Percentiles rank a stretch among this genome's conserved stretches.
Conservation (phyloP, 1,140 invertebrate genomes). For the Gryon sp. region DNA sequence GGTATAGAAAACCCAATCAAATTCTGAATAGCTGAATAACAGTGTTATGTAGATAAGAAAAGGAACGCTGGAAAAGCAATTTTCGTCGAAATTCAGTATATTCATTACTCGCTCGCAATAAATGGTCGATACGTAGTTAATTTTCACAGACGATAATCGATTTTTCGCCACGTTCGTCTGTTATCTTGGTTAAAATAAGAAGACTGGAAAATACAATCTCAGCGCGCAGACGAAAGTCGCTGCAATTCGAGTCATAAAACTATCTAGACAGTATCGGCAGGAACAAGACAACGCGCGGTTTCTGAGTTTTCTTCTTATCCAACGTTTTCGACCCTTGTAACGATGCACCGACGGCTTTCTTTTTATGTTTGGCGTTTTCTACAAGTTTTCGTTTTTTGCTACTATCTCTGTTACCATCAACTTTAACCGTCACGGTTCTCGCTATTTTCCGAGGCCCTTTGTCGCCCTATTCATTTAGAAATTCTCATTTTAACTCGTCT, state of each 20-base stretch:
- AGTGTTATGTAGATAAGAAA: no score
- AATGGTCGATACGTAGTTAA: conserved; percentile 47
- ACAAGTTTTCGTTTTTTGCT: conserved; percentile 11
- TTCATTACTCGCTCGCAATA: conserved; percentile 21
- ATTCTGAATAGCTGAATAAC: no score
- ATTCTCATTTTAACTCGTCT: no score
- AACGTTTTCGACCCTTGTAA: conserved; percentile 24
- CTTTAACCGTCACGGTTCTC: conserved; percentile 12
- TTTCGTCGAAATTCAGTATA: no score
- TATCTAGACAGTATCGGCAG: conserved; percentile 42
- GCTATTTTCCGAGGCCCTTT: conserved; percentile 34
- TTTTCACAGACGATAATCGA: conserved; percentile 56
- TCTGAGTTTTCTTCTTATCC: conserved; percentile 12
- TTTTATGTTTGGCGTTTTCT: conserved; percentile 46
- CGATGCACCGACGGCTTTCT: conserved; percentile 49
- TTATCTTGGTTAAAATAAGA: conserved; percentile 25
- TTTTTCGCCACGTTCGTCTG: conserved; percentile 41
- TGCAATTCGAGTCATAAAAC: conserved; percentile 54
- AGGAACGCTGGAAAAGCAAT: no score
- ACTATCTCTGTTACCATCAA: conserved; percentile 23
- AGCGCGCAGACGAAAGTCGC: conserved; percentile 39
- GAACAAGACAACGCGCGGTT: conserved; percentile 39
- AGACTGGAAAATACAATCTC: conserved; percentile 41
- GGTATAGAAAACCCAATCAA: no score
- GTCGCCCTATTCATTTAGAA: conserved; percentile 28